Evolutionary conservation across 2,888 invertebrate species (phyloP), one percentile per base, ranked within the genome.

Genomic region (Drosophila falleni): DNA sequence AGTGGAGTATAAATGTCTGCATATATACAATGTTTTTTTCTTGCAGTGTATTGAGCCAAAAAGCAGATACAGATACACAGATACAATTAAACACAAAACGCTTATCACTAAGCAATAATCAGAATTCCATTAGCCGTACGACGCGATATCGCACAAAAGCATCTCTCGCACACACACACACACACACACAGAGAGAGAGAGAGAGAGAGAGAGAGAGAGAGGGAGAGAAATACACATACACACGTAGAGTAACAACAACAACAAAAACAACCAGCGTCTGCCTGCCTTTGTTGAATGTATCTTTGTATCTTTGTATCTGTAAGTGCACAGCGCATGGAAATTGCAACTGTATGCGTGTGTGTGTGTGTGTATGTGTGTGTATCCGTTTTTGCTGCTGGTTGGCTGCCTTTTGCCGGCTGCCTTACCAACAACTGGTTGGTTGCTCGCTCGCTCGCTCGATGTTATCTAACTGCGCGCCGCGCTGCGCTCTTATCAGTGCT

Each of bases 101-200:
- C 89, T 91, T 91, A 91, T 91, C 91, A 84, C 87, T 86, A 87
- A 89, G 86, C 90, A 91, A 91, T 91, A 91, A 91, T 91, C 91
- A 90, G 91, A 91, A 91, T 91, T 91, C 91, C 91, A 91, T 91
- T 91, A 91, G 91, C 91, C 89, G 91, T 90, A 88, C 76, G 87
- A 87, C 81, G 81, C 81, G 87, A 85, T 87, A 87, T 87, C 87
- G 78, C 81, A 66, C 74, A 79, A 78, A 87, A 89, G 87, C 87
- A 87, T 87, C 87, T 81, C 74, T 69, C 68, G 62, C 78, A 71
- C 81, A 78, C 76, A 76, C 80, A 83, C 69, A 73, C 67, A 47
- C 64, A 59, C 64, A 69, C 53, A 64, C 33, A 60, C 26, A 62
- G 49, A 66, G 23, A 26, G 23, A 37, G 35, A 23, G 15, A 41